Evolutionary conservation across 64 coral and sea anemone genomes (phyloP).

Genomic region (Dendrophyllia cribrosa): DNA sequence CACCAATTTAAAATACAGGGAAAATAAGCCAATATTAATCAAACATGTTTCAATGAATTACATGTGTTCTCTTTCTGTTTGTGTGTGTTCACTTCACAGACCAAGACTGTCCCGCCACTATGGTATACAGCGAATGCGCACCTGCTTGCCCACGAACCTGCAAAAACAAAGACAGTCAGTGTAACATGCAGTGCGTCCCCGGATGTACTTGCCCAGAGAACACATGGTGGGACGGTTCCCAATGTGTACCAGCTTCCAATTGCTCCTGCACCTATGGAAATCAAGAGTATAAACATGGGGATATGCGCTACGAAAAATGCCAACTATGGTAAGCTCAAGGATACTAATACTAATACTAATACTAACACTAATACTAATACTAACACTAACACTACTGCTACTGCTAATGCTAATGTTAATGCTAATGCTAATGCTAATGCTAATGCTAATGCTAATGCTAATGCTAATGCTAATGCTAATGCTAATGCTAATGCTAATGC

Average conservation of each 20-base stretch:
- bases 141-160: slow-evolving; percentile 5
- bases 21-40: too few species aligned
- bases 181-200: neutral
- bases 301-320: neutral
- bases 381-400: too few species aligned
- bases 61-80: neutral
- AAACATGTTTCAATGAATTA: neutral
- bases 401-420: too few species aligned
- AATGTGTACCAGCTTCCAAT: neutral
- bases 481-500: too few species aligned
- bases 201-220: neutral
- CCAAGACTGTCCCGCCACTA: neutral
- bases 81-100: neutral
- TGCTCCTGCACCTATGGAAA: slow-evolving; percentile 12
- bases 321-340: slow-evolving; percentile 9
- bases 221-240: neutral
- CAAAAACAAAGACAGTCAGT: neutral
- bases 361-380: too few species aligned
- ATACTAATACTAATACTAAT: too few species aligned
- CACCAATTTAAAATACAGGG: too few species aligned
- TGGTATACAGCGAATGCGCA: neutral
- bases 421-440: too few species aligned
- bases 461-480: too few species aligned
- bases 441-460: too few species aligned
- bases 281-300: neutral